Evolutionary conservation across 2,113 vertebrate species (phyloP).

Genomic region (Eptesicus fuscus): DNA sequence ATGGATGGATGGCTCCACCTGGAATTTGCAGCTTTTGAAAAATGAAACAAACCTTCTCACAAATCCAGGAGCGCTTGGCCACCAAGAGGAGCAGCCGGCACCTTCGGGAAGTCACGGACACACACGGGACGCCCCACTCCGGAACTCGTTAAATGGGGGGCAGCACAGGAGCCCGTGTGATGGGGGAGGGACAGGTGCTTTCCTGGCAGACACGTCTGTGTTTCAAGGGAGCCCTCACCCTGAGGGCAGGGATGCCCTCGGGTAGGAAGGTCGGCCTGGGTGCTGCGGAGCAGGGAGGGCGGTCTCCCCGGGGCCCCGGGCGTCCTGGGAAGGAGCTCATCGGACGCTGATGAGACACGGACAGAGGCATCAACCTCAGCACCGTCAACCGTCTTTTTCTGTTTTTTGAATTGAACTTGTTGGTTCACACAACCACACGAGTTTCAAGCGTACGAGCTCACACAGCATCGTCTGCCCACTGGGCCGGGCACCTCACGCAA

Average conservation of each 20-base stretch:
- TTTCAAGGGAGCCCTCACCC: background rate
- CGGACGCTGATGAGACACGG: background rate
- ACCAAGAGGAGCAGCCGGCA: background rate
- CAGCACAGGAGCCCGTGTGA: background rate
- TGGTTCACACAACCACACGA: background rate
- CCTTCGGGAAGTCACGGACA: background rate
- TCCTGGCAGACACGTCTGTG: background rate
- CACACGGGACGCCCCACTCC: background rate
- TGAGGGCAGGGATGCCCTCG: fast-evolving
- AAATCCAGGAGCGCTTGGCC: background rate
- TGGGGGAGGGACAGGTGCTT: background rate
- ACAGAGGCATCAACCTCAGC: background rate
- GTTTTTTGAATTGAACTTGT: background rate
- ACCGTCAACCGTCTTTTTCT: background rate
- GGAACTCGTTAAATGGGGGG: background rate
- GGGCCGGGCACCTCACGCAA: too few relatives aligned
- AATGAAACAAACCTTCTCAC: background rate
- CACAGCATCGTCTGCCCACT: background rate
- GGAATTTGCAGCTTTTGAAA: background rate
- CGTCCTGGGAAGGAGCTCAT: background rate
- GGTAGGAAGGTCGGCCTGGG: background rate
- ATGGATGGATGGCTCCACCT: background rate
- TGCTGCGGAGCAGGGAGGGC: background rate
- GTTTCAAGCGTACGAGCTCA: background rate
- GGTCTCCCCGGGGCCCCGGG: background rate